Evolutionary conservation across 2,113 vertebrate species (phyloP).

Genomic region (Mesembrinibis cayennensis): DNA sequence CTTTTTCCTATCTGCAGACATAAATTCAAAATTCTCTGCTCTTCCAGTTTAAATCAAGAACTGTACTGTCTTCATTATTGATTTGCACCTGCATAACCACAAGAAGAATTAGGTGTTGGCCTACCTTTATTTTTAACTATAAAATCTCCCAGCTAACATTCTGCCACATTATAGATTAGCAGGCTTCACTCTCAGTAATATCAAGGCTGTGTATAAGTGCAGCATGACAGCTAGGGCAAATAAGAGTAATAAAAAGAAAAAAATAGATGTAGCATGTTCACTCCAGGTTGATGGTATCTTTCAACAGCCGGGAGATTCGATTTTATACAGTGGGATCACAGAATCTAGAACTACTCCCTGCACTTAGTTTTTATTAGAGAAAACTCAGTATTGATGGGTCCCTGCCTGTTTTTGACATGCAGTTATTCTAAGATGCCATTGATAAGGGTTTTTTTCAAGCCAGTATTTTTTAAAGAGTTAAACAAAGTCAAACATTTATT

Average conservation of each 20-base stretch:
- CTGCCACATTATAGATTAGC: neutral
- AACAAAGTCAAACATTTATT: constrained; percentile 23
- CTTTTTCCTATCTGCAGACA: neutral
- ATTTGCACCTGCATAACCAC: neutral
- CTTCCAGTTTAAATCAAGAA: neutral
- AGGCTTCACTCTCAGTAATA: neutral
- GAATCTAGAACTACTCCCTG: neutral
- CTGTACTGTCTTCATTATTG: neutral
- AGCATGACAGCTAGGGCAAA: neutral
- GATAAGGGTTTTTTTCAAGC: neutral
- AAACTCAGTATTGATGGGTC: neutral
- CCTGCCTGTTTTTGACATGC: neutral
- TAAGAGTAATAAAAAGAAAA: neutral
- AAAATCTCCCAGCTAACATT: neutral
- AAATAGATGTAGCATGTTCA: neutral
- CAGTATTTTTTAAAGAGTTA: neutral
- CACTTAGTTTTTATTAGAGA: neutral
- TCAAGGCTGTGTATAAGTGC: neutral
- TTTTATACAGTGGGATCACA: neutral
- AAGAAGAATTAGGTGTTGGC: neutral
- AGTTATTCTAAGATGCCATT: neutral
- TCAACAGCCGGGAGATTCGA: neutral
- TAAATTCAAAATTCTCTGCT: neutral
- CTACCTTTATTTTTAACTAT: neutral
- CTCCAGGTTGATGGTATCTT: neutral